Conservation (phyloP, 2,888 invertebrate species). For the Kuschelorhynchus macadamiae region DNA sequence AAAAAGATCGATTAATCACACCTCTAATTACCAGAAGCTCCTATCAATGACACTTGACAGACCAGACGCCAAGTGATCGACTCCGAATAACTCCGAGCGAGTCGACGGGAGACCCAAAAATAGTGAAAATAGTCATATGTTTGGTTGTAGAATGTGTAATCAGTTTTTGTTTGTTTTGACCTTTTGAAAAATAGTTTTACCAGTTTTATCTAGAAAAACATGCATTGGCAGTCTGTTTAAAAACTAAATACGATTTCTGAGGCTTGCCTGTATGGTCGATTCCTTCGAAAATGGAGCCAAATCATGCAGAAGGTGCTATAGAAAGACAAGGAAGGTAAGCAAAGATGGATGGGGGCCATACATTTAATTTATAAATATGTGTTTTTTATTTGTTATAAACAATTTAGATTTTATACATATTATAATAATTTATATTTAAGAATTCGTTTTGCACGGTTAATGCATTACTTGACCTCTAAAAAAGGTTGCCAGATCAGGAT, state of each 20-base stretch:
- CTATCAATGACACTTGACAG: too few relatives aligned
- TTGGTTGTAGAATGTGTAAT: slow-evolving; percentile 10
- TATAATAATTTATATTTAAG: too few relatives aligned
- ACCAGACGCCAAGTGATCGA: too few relatives aligned
- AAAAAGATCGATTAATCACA: too few relatives aligned
- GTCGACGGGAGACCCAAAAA: too few relatives aligned
- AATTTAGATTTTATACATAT: too few relatives aligned
- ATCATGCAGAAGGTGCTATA: slow-evolving; percentile 37
- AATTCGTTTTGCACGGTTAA: too few relatives aligned
- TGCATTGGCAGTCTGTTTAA: slow-evolving; percentile 4
- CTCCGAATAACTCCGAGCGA: too few relatives aligned
- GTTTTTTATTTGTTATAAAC: background rate
- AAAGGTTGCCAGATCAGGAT: too few relatives aligned
- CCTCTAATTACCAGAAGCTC: too few relatives aligned
- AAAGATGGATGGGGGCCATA: slow-evolving; percentile 20
- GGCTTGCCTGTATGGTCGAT: background rate
- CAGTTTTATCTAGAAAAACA: slow-evolving; percentile 8
- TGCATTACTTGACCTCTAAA: too few relatives aligned
- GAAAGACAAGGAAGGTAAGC: slow-evolving; percentile 47
- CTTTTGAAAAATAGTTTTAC: slow-evolving; percentile 8
- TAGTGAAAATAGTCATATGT: too few relatives aligned
- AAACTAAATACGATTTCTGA: background rate
- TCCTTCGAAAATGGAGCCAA: slow-evolving; percentile 36
- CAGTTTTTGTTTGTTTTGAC: slow-evolving; percentile 37
- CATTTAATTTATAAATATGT: background rate